These are phyloP conservation scores for Drosophila sproati DNA, from an alignment of 1,140 invertebrate genomes.

Conservation along the genomic window DNA sequence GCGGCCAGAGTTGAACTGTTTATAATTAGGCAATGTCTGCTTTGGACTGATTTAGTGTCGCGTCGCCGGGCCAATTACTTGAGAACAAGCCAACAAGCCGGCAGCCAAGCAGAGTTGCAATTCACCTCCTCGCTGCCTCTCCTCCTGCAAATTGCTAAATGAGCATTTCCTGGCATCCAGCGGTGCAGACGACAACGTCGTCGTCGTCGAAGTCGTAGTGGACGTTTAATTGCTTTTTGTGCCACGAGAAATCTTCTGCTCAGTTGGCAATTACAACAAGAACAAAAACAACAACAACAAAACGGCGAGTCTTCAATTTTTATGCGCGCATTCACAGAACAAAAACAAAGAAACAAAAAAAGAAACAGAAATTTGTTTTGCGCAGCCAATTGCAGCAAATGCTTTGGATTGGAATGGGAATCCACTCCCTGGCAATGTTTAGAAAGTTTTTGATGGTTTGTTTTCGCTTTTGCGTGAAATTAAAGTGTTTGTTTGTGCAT, in stretches of 20 bases:
- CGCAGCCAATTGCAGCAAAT: slow-evolving; percentile 55
- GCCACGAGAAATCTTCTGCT: slow-evolving; percentile 75
- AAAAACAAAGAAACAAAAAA: slow-evolving; percentile 33
- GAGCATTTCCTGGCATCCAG: slow-evolving; percentile 84
- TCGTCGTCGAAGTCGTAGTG: slow-evolving; percentile 22
- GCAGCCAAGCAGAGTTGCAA: neutral
- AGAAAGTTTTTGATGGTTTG: slow-evolving; percentile 61
- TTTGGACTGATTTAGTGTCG: slow-evolving; percentile 79
- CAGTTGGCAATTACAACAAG: slow-evolving; percentile 37
- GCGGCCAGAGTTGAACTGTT: slow-evolving; percentile 20
- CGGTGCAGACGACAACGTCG: slow-evolving; percentile 68
- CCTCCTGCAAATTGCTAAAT: slow-evolving; percentile 73
- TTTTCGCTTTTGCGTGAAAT: slow-evolving; percentile 73
- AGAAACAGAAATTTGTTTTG: slow-evolving; percentile 49
- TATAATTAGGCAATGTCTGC: slow-evolving; percentile 72
- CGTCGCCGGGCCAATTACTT: slow-evolving; percentile 73
- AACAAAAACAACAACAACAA: slow-evolving; percentile 28
- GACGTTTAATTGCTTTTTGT: slow-evolving; percentile 82
- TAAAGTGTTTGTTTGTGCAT: slow-evolving; percentile 74
- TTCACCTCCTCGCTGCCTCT: slow-evolving; percentile 2
- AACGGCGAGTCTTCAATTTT: slow-evolving; percentile 64
- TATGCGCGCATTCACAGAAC: slow-evolving; percentile 43
- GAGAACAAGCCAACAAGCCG: slow-evolving; percentile 47
- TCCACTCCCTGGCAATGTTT: slow-evolving; percentile 51
- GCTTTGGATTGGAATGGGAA: slow-evolving; percentile 31